Conservation (phyloP, 2,113 vertebrate species). For the Miniopterus natalensis region DNA sequence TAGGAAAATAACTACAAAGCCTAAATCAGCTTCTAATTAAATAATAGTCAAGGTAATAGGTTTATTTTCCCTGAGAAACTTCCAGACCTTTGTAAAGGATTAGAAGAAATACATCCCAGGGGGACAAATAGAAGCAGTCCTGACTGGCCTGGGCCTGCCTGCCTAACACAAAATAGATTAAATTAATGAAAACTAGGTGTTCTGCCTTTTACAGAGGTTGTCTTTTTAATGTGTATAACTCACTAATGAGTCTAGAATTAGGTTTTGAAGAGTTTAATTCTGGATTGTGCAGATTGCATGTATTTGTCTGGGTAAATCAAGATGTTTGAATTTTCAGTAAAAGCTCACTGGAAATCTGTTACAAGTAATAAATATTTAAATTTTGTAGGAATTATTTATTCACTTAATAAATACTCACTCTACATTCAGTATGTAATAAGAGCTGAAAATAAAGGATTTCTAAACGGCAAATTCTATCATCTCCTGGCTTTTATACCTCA, state of each 20-base stretch:
- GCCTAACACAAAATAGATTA: not conserved
- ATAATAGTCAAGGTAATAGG: constrained; percentile 38
- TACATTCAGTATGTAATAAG: not conserved
- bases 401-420: not conserved
- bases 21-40: constrained; percentile 57
- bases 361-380: not conserved
- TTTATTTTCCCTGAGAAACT: not conserved
- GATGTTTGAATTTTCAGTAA: not conserved
- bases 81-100: not conserved
- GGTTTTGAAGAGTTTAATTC: not conserved
- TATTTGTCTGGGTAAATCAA: not conserved
- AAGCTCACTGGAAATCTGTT: not conserved
- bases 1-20: not conserved
- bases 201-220: not conserved
- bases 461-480: not conserved
- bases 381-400: not conserved
- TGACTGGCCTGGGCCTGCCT: not conserved
- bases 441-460: not conserved
- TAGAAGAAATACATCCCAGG: not conserved
- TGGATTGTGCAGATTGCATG: not conserved
- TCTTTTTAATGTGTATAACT: not conserved
- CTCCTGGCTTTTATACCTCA: not conserved
- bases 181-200: not conserved
- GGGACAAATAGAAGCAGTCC: not conserved
- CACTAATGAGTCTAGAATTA: not conserved